Evolutionary conservation across 2,888 invertebrate species (phyloP), one percentile per base, ranked within the genome.

Genomic region (Nasonovia ribisnigri): DNA sequence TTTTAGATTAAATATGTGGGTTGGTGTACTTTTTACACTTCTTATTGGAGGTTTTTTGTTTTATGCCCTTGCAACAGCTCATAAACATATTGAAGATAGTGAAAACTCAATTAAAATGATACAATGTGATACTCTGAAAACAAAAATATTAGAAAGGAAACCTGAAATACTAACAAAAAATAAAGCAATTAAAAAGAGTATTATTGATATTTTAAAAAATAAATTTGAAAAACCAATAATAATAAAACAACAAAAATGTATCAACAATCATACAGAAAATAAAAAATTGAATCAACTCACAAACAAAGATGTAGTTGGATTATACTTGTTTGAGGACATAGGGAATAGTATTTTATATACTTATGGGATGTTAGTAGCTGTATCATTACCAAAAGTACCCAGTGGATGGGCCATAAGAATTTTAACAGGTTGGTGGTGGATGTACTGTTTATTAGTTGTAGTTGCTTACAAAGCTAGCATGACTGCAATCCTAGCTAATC

Each of bases 361-460:
- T 0, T 98, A 97, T 95, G 97, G 98, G 95, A 98, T 98, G 98
- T 95, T 98, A 90, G 96, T 98, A 13, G 97, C 98, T 94, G 97
- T 98, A 51, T 97, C 98, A 0, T 94, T 98, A 94, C 98, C 98
- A 0, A 97, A 97, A 95, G 96, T 98, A 95, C 98, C 98, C 0
- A 96, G 96, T 36, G 97, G 97, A 36, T 98, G 98, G 98, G 97
- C 98, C 0, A 96, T 98, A 86, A 96, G 98, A 67, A 96, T 98
- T 54, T 96, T 98, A 29, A 98, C 98, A 3, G 98, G 98, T 0
- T 98, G 98, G 97, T 98, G 98, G 96, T 98, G 98, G 98, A 95
- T 98, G 3, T 98, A 98, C 95, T 98, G 98, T 95, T 97, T 98
- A 94, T 96, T 98, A 8, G 96, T 98, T 11, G 97, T 97, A 0